Evolutionary conservation across 2,797 vertebrate genomes (phyloP).

Genomic region (Eulemur albifrons): DNA sequence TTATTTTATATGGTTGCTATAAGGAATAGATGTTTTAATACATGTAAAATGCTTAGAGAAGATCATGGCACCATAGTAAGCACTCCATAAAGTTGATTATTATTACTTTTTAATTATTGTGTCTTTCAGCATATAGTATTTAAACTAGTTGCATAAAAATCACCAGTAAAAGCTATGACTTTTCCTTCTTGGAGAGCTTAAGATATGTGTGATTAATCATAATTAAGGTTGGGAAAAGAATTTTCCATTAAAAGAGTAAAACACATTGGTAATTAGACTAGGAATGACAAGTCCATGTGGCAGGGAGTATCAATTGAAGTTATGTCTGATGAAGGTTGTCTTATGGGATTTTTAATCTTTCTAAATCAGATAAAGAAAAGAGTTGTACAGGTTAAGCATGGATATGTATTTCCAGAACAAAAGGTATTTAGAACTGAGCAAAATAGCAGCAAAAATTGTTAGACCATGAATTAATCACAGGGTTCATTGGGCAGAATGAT

Average conservation of each 20-base stretch:
- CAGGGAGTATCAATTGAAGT: background rate
- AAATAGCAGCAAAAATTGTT: background rate
- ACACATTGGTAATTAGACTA: background rate
- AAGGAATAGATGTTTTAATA: background rate
- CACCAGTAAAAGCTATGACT: background rate
- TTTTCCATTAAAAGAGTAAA: slow-evolving; percentile 1
- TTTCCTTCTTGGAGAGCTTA: background rate
- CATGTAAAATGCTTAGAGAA: background rate
- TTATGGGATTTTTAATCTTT: background rate
- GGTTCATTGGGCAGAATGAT: background rate
- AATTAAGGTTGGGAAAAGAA: background rate
- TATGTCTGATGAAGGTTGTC: background rate
- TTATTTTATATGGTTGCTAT: background rate
- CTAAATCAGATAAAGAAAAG: background rate
- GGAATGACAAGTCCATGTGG: background rate
- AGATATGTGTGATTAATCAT: slow-evolving; percentile 6
- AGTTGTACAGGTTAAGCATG: background rate
- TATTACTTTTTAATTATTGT: slow-evolving; percentile 1
- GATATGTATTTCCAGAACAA: background rate
- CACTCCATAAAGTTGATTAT: background rate
- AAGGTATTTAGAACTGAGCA: background rate
- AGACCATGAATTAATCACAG: background rate
- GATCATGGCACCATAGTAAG: background rate
- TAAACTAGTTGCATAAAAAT: background rate
- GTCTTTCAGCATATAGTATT: background rate